phyloP scores from a whole-genome alignment of 2,113 vertebrate genomes.

The Nansenia antarctica region DNA sequence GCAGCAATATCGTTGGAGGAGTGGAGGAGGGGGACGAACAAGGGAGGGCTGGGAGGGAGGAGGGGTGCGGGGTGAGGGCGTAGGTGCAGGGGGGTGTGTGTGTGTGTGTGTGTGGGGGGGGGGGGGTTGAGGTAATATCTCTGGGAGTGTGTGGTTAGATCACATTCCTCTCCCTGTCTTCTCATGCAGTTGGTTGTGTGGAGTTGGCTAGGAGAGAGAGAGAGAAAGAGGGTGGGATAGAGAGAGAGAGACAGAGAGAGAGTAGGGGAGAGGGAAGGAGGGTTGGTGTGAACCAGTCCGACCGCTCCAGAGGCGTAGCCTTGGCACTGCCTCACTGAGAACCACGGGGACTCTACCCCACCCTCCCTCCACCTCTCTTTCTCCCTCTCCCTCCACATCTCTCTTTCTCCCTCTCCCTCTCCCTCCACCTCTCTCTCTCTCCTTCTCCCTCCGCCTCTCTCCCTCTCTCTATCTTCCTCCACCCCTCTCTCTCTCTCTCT shows the following conservation, averaged over 20 bases:
- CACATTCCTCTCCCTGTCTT: constrained; percentile 77
- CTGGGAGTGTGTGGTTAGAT: constrained; percentile 72
- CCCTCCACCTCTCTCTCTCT: constrained; percentile 1
- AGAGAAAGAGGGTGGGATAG: constrained; percentile 37
- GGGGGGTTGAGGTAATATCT: constrained; percentile 62
- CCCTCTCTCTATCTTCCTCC: constrained; percentile 5
- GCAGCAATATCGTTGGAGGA: constrained; percentile 59
- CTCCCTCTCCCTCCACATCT: neutral
- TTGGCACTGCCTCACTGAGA: constrained; percentile 32
- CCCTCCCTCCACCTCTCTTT: neutral
- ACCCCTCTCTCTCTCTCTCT: neutral
- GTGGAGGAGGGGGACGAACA: constrained; percentile 30
- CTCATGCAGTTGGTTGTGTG: constrained; percentile 73
- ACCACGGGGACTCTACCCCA: constrained; percentile 22
- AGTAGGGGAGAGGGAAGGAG: constrained; percentile 36
- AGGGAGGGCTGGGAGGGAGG: constrained; percentile 50
- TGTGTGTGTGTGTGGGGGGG: neutral
- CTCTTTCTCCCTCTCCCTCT: constrained; percentile 7
- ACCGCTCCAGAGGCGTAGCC: constrained; percentile 52
- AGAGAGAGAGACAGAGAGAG: constrained; percentile 50
- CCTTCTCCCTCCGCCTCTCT: neutral
- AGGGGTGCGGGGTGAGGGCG: neutral
- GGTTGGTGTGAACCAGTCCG: constrained; percentile 56
- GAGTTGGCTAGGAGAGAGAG: constrained; percentile 52
- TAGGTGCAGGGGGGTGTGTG: neutral